These are phyloP conservation scores for Oreochromis grahami DNA, from an alignment of 2,797 vertebrate genomes.

Conservation along the genomic window DNA sequence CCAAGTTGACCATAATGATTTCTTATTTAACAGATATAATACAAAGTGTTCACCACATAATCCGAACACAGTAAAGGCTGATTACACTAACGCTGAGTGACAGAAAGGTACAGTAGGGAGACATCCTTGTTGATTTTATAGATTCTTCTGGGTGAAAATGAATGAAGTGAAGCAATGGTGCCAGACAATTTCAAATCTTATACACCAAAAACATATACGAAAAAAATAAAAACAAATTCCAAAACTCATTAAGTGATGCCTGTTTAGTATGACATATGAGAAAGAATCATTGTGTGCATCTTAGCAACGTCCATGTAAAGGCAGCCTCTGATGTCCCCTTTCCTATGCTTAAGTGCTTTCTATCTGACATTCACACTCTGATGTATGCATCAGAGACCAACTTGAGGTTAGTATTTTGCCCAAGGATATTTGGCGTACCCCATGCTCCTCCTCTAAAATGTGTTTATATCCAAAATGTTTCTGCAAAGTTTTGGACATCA, in stretches of 20 bases:
- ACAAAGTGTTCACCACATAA: not conserved
- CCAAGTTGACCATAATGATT: not conserved
- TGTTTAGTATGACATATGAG: not conserved
- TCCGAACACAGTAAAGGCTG: rapidly evolving
- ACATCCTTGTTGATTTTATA: not conserved
- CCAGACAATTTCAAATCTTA: not conserved
- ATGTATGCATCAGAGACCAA: not conserved
- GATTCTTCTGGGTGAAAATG: not conserved
- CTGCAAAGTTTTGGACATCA: not conserved
- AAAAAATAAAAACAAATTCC: not conserved
- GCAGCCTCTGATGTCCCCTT: not conserved
- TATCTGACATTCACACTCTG: not conserved
- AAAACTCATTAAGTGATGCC: not conserved
- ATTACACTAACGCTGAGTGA: not conserved
- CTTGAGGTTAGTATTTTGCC: rapidly evolving
- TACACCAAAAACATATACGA: not conserved
- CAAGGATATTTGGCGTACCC: not conserved
- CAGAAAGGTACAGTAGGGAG: not conserved
- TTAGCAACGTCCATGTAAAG: not conserved
- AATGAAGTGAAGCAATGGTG: not conserved
- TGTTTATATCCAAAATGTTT: not conserved
- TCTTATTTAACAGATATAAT: not conserved
- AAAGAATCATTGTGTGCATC: not conserved
- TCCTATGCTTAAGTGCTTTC: not conserved
- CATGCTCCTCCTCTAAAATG: not conserved